Evolutionary conservation across 2,113 vertebrate species (phyloP).

Genomic region (Ancistrus triradiatus): DNA sequence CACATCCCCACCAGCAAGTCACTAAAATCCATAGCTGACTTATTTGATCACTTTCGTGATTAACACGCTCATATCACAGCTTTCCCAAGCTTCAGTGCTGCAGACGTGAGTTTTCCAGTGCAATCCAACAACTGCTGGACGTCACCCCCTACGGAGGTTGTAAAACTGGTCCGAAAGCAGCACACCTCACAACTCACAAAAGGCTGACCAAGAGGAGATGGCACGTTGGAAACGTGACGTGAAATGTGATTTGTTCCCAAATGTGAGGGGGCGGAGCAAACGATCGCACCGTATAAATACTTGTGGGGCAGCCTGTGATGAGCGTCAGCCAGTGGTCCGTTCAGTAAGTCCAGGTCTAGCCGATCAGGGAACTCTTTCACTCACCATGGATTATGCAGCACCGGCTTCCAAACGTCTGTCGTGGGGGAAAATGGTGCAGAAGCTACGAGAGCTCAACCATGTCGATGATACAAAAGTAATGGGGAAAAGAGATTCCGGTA

Average conservation of each 20-base stretch:
- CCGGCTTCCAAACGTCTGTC: constrained; percentile 59
- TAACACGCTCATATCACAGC: too few relatives aligned
- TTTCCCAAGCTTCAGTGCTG: too few relatives aligned
- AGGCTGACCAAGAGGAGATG: constrained; percentile 53
- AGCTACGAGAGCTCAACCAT: constrained; percentile 58
- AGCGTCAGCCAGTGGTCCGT: background rate
- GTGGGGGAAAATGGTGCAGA: constrained; percentile 65
- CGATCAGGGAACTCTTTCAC: background rate
- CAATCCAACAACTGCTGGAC: background rate
- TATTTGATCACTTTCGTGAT: too few relatives aligned
- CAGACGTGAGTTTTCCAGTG: constrained; percentile 6
- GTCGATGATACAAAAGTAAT: constrained; percentile 39
- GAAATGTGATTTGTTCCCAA: constrained; percentile 24
- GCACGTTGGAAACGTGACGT: constrained; percentile 77
- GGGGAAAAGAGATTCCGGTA: constrained; percentile 55
- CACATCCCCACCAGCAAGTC: too few relatives aligned
- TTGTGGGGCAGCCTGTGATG: accelerated
- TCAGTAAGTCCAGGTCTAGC: background rate
- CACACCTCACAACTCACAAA: background rate
- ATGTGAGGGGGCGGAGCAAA: constrained; percentile 36
- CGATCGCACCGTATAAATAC: background rate
- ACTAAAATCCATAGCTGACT: too few relatives aligned
- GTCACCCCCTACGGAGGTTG: background rate
- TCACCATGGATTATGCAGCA: constrained; percentile 37
- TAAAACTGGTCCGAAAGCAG: background rate